Percentiles rank a stretch among this genome's conserved stretches.
Conservation (phyloP, 1,140 invertebrate species). For the Panagrolaimus sp. region DNA sequence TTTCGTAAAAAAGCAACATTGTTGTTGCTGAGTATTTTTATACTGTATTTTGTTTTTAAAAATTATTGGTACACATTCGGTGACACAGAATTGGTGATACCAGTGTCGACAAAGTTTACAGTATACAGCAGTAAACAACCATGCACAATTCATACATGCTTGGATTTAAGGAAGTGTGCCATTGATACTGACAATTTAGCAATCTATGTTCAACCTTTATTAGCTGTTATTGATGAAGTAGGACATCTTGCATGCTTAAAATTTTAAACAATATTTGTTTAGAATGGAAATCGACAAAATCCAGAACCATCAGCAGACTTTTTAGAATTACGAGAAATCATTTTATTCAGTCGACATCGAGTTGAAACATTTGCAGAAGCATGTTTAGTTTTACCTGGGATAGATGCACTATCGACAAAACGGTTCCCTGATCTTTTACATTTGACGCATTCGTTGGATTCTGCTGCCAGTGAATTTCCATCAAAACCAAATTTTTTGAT, state of each 20-base stretch:
- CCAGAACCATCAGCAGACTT: constrained; percentile 22
- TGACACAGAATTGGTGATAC: background rate
- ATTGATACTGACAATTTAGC: constrained; percentile 10
- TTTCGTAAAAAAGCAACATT: background rate
- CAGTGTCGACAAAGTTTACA: constrained; percentile 2
- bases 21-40: background rate
- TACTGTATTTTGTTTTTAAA: background rate
- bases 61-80: background rate
- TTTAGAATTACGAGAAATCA: constrained; percentile 17
- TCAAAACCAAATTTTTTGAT: background rate
- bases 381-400: constrained; percentile 24
- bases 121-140: background rate
- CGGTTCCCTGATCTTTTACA: background rate
- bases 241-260: background rate
- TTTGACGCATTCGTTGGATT: background rate
- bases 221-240: constrained; percentile 26
- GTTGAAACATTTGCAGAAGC: constrained; percentile 15
- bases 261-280: background rate
- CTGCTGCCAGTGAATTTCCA: background rate
- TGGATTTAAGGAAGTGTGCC: constrained; percentile 21
- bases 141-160: constrained; percentile 25
- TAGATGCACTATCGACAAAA: constrained; percentile 17
- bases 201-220: constrained; percentile 22
- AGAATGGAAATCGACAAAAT: constrained; percentile 14
- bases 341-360: constrained; percentile 15